These are phyloP conservation scores for Sinocyclocheilus rhinocerous DNA, from an alignment of 2,113 vertebrate species.

Conservation along the genomic window DNA sequence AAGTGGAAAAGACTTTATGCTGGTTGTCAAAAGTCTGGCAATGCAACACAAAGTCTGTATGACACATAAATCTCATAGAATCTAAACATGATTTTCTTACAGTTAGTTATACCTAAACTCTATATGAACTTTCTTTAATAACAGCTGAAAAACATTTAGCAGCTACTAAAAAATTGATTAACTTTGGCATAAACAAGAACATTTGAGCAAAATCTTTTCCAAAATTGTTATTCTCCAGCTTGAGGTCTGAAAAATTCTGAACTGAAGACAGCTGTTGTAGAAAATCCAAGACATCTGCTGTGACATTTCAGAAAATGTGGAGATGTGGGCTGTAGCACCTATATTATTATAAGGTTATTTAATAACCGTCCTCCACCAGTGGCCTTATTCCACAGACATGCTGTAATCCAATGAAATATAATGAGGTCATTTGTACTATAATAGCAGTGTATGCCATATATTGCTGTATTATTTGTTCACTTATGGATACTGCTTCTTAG, in stretches of 20 bases:
- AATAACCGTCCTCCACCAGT: not conserved
- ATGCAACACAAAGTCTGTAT: not conserved
- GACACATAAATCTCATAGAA: not conserved
- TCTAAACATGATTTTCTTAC: not conserved
- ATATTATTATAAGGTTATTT: not conserved
- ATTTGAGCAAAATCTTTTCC: not conserved
- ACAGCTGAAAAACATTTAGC: not conserved
- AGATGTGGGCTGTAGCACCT: not conserved
- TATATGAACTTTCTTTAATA: not conserved
- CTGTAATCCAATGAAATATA: not conserved
- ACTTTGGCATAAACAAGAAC: not conserved
- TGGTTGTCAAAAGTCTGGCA: not conserved
- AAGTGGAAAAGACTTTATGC: not conserved
- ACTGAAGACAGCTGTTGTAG: not conserved
- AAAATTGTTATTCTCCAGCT: not conserved
- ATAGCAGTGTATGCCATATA: not conserved
- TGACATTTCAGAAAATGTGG: not conserved
- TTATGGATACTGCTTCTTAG: not conserved
- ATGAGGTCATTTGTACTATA: not conserved
- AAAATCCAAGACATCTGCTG: not conserved
- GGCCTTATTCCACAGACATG: not conserved
- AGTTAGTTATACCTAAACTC: not conserved
- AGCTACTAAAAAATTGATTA: not conserved
- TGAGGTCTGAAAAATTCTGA: not conserved
- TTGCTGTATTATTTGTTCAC: not conserved